A percentile compares a stretch with the other conserved stretches of the same genome.
Evolutionary conservation across 2,888 invertebrate genomes (phyloP).

Genomic region (Scaeva pyrastri): DNA sequence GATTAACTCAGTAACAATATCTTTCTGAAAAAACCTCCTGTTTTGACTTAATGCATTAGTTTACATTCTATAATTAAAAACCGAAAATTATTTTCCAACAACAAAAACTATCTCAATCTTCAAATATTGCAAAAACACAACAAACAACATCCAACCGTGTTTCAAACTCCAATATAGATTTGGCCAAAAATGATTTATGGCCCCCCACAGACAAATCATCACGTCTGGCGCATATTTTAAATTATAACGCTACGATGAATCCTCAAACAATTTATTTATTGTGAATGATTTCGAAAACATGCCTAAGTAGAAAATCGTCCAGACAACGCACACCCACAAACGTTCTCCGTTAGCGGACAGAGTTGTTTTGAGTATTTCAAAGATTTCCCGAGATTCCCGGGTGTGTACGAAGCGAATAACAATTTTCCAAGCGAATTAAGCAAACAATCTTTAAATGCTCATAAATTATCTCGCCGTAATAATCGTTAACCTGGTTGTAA

Average conservation of each 20-base stretch:
- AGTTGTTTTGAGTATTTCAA: constrained; percentile 2
- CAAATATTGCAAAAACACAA: neutral
- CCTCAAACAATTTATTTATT: constrained; percentile 63
- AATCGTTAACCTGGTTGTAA: constrained; percentile 69
- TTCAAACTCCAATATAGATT: constrained; percentile 32
- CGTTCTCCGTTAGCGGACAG: neutral
- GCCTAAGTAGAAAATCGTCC: constrained; percentile 41
- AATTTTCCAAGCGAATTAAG: constrained; percentile 51
- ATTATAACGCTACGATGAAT: constrained; percentile 54
- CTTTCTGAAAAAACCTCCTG: neutral
- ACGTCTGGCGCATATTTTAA: constrained; percentile 56
- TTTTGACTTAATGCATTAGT: neutral
- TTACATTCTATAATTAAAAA: neutral
- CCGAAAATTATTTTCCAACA: neutral
- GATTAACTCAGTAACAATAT: too few species aligned
- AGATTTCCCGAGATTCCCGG: constrained; percentile 13
- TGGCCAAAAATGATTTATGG: constrained; percentile 60
- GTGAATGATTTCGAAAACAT: constrained; percentile 60
- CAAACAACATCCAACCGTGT: constrained; percentile 36
- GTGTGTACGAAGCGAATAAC: constrained; percentile 37
- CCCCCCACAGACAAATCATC: constrained; percentile 52
- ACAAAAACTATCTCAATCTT: neutral
- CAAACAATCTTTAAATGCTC: constrained; percentile 48
- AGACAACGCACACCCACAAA: constrained; percentile 4
- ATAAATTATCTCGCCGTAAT: constrained; percentile 65